Evolutionary conservation across 1,140 invertebrate genomes (phyloP).

Genomic region (Drosophila triauraria): DNA sequence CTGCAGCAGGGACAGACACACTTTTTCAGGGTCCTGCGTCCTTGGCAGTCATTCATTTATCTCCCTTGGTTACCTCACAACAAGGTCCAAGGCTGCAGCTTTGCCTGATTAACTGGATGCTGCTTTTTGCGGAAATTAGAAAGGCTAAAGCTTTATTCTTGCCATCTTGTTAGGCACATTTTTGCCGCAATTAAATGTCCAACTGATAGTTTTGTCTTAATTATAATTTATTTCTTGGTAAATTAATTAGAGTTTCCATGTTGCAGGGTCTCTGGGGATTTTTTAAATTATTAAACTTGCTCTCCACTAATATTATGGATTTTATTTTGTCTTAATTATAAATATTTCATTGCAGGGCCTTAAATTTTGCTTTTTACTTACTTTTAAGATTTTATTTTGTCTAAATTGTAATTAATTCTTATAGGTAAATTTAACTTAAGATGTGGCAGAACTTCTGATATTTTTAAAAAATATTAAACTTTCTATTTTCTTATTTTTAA

Average conservation of each 20-base stretch:
- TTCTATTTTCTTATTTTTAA: neutral
- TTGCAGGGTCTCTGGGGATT: too few relatives aligned
- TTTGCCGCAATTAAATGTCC: neutral
- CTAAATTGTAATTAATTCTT: neutral
- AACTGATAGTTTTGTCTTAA: neutral
- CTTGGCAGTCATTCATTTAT: constrained; percentile 13
- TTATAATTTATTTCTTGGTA: neutral
- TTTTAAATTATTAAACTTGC: neutral
- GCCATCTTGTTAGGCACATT: neutral
- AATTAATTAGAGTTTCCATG: neutral
- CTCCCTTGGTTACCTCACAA: constrained; percentile 14
- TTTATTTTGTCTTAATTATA: neutral
- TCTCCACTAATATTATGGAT: neutral
- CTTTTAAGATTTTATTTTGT: neutral
- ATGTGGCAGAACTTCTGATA: too few relatives aligned
- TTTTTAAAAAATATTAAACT: neutral
- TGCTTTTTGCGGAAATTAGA: neutral
- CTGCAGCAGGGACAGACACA: neutral
- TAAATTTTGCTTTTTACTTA: too few relatives aligned
- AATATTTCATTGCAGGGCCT: too few relatives aligned
- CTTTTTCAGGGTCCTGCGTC: constrained; percentile 3
- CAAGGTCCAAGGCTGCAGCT: neutral
- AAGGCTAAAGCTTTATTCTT: neutral
- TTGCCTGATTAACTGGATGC: neutral
- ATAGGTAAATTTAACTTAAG: neutral